A percentile compares a stretch with the other conserved stretches of the same genome.
phyloP scores from a whole-genome alignment of 2,888 invertebrate genomes.

The Caenorhabditis zanzibari region DNA sequence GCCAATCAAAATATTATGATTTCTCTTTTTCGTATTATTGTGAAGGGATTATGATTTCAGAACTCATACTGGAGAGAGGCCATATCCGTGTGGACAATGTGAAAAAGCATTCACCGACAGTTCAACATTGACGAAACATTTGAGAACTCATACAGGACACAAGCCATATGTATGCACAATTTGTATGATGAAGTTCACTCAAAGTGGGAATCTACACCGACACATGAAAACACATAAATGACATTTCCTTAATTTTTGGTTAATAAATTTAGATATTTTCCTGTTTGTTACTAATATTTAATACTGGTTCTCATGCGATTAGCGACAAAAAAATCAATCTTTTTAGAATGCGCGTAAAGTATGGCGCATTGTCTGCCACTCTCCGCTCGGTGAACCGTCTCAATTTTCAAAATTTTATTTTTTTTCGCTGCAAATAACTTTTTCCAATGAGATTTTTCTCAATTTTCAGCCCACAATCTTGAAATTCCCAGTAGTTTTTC shows the following conservation, averaged over 20 bases:
- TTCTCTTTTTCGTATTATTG: background rate
- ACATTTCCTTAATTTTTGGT: background rate
- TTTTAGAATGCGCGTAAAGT: too few relatives aligned
- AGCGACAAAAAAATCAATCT: too few relatives aligned
- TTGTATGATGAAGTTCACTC: constrained; percentile 95
- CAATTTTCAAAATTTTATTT: too few relatives aligned
- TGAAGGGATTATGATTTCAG: constrained; percentile 65
- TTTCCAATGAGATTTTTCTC: too few relatives aligned
- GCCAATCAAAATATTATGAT: constrained; percentile 47
- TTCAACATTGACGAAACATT: constrained; percentile 97
- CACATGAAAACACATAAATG: constrained; percentile 95
- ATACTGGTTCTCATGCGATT: too few relatives aligned
- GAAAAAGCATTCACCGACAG: constrained; percentile 99
- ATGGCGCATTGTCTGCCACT: too few relatives aligned
- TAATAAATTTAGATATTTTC: constrained; percentile 1
- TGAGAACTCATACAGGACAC: constrained; percentile 93
- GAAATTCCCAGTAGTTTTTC: too few relatives aligned
- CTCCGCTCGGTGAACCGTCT: too few relatives aligned
- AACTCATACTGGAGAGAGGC: constrained; percentile 98
- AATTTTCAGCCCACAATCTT: too few relatives aligned
- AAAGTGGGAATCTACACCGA: constrained; percentile 97
- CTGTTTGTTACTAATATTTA: too few relatives aligned
- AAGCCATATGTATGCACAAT: constrained; percentile 99
- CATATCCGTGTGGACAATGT: constrained; percentile 95
- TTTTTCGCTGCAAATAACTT: too few relatives aligned